phyloP scores from a whole-genome alignment of 1,140 invertebrate species.

The Drosophila ananassae region DNA sequence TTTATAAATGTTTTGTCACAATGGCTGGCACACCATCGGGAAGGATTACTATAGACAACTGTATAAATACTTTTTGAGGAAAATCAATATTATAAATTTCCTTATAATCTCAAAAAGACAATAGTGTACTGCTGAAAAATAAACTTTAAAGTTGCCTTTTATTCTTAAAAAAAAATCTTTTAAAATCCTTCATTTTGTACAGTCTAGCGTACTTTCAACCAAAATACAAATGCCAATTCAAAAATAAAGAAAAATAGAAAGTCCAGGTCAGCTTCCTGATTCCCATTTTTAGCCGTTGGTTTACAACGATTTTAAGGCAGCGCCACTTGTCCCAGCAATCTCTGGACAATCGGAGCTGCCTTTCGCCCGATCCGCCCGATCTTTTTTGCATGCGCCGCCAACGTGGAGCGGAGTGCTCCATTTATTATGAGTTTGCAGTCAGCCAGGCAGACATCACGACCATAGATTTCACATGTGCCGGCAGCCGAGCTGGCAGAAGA shows the following conservation, averaged over 20 bases:
- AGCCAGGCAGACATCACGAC: conserved; percentile 36
- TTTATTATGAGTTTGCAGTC: conserved; percentile 67
- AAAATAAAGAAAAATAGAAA: conserved; percentile 8
- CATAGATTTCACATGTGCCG: conserved; percentile 76
- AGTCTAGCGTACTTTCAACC: conserved; percentile 20
- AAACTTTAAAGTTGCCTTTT: too few species aligned
- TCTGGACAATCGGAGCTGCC: conserved; percentile 36
- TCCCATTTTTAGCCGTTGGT: conserved; percentile 32
- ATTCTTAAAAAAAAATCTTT: not conserved
- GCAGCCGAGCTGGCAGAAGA: conserved; percentile 29
- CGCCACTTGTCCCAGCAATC: conserved; percentile 61
- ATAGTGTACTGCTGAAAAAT: too few species aligned
- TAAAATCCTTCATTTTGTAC: not conserved
- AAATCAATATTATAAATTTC: too few species aligned
- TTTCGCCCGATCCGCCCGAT: conserved; percentile 52
- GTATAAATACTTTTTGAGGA: too few species aligned
- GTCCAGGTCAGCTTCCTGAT: conserved; percentile 38
- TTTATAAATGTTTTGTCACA: too few species aligned
- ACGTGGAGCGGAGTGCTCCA: conserved; percentile 57
- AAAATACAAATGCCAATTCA: not conserved
- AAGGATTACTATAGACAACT: too few species aligned
- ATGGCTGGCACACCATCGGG: too few species aligned
- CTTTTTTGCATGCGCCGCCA: conserved; percentile 60
- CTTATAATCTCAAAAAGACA: too few species aligned
- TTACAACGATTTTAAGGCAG: conserved; percentile 37